Evolutionary conservation across 2,888 invertebrate genomes (phyloP).

Genomic region (Chloromyia formosa): DNA sequence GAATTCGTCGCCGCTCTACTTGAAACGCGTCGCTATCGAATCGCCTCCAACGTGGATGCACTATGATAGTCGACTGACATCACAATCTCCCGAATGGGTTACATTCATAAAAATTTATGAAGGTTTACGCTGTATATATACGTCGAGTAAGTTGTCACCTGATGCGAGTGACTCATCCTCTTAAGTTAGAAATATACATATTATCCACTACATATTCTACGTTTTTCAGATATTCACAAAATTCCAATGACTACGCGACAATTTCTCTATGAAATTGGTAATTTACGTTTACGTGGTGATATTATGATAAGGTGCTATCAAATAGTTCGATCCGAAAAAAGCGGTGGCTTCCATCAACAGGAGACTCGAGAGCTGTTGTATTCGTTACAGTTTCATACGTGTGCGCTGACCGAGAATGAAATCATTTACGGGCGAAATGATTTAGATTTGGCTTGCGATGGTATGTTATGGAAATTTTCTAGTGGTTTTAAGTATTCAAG

Average conservation of each 20-base stretch:
- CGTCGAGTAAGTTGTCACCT: slow-evolving; percentile 71
- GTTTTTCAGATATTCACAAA: slow-evolving; percentile 54
- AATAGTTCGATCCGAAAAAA: slow-evolving; percentile 63
- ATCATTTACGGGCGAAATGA: slow-evolving; percentile 87
- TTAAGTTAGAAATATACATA: neutral
- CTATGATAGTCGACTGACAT: slow-evolving; percentile 57
- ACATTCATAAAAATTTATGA: slow-evolving; percentile 90
- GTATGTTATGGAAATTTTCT: slow-evolving; percentile 64
- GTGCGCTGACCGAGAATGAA: slow-evolving; percentile 86
- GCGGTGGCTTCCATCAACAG: slow-evolving; percentile 54
- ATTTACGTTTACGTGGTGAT: slow-evolving; percentile 76
- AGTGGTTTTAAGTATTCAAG: neutral
- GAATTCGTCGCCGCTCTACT: slow-evolving; percentile 84
- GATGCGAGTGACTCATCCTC: neutral
- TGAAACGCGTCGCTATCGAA: slow-evolving; percentile 86
- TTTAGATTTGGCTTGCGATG: slow-evolving; percentile 84
- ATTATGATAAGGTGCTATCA: slow-evolving; percentile 92
- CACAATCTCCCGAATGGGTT: slow-evolving; percentile 69
- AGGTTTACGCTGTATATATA: slow-evolving; percentile 88
- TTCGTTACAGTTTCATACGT: slow-evolving; percentile 93
- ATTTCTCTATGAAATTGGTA: slow-evolving; percentile 74
- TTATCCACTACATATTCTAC: neutral
- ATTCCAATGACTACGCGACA: slow-evolving; percentile 64
- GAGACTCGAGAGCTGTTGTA: slow-evolving; percentile 74
- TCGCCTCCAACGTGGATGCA: slow-evolving; percentile 82